Base-by-base conservation (phyloP, 2,797 vertebrate species). In the Anisognathus igniventris region DNA sequence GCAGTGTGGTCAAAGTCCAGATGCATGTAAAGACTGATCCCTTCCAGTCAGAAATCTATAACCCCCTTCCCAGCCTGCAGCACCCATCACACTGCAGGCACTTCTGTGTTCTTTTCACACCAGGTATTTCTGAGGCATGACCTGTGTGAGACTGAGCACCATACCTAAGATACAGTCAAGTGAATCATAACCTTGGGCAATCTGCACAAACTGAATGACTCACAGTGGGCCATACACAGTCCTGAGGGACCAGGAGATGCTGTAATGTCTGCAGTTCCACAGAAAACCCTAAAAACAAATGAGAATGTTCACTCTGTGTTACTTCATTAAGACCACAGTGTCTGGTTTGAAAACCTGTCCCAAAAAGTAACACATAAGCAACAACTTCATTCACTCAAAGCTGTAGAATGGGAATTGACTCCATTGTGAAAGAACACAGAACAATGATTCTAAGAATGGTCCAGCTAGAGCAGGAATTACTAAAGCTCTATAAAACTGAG, bases 221-320 rank as follows among this genome's bases (percentile, higher is more conserved):
- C 93, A 93, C 57, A 72, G 79, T 1, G 37, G 92, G 87, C 82
- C 79, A 90, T 30, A 68, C 15, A 24, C 37, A 64, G 50, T 72
- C 89, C 89, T 66, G 2, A 78, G 92, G 87, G 87, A 91, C 0
- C 1, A 14, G 0, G 7, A 77, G 84, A 94, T 93, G 94, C 73
- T 83, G 93, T 93, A 68, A 95, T 62, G 92, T 92, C 95, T 96
- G 89, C 56, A 72, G 62, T 54, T 65, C 72, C 58, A 27, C 62
- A 56, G 57, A 93, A 90, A 91, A 86, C 31, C 51, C 68, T 14
- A 72, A 30, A 50, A 94, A 83, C 82, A 86, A 80, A 80, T 44
- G 31, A 75, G 58, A 50, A 51, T 0, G 23, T 65, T 89, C 65
- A 19, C 50, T 92, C 58, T 0, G 0, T 42, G 53, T 87, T 82